Base-by-base conservation (phyloP, 2,797 vertebrate species). In the Oreortyx pictus region DNA sequence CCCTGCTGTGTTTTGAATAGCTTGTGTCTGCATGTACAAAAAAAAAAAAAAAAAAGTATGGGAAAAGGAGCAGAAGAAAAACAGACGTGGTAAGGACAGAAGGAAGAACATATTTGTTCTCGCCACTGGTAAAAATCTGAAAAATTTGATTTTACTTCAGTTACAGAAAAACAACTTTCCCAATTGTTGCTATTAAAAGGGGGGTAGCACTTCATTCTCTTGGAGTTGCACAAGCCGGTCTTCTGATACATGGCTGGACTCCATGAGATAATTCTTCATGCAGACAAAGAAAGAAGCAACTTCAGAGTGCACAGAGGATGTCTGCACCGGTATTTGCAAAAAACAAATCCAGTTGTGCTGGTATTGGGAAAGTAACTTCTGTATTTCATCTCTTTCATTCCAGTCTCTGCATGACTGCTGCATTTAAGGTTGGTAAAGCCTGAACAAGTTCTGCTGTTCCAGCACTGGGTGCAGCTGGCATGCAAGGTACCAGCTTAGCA, bases 71-170 rank as follows among this genome's bases (percentile, higher is more conserved):
- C 18, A 64, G 91, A 86, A 88, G 71, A 60, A 84, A 97, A 93
- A 85, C 66, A 92, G 74, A 47, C 13, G 3, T 0, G 5, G 39
- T 37, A 95, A 89, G 71, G 86, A 91, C 92, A 97, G 95, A 96
- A 95, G 89, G 91, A 97, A 96, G 60, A 95, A 80, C 67, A 79
- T 93, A 84, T 91, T 94, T 96, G 86, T 68, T 93, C 96, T 76
- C 61, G 76, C 59, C 85, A 78, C 56, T 94, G 89, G 87, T 91
- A 91, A 84, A 91, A 94, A 79, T 89, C 82, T 94, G 91, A 90
- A 77, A 0, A 1, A 68, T 60, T 82, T 74, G 60, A 52, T 93
- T 93, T 88, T 19, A 84, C 44, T 86, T 90, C 52, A 46, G 6
- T 18, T 71, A 83, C 57, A 57, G 52, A 92, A 93, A 81, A 76